Conservation (phyloP, 2,888 invertebrate genomes). For the Allolobophora icterica region DNA sequence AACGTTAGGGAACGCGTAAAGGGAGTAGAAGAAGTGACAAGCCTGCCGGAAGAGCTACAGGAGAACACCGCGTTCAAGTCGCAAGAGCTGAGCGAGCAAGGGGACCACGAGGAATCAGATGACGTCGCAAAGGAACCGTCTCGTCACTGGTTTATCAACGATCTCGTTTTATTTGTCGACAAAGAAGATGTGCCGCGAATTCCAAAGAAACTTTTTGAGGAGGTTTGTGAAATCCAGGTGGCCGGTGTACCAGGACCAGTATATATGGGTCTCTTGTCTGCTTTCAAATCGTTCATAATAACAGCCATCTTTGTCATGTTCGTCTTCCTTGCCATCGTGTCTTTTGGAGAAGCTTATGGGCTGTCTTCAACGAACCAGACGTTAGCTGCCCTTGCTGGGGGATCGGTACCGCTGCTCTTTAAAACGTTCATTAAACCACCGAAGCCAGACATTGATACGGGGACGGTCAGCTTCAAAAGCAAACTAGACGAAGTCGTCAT, state of each 20-base stretch:
- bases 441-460: slow-evolving; percentile 58
- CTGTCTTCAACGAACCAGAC: slow-evolving; percentile 63
- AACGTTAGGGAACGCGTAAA: background rate
- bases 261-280: slow-evolving; percentile 58
- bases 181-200: slow-evolving; percentile 62
- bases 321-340: slow-evolving; percentile 63
- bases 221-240: slow-evolving; percentile 59
- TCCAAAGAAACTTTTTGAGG: slow-evolving; percentile 59
- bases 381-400: slow-evolving; percentile 59
- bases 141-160: slow-evolving; percentile 59
- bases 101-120: slow-evolving; percentile 48
- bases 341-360: slow-evolving; percentile 60
- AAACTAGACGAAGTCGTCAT: slow-evolving; percentile 63
- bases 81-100: slow-evolving; percentile 48
- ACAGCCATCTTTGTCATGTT: slow-evolving; percentile 61
- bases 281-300: slow-evolving; percentile 61
- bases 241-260: slow-evolving; percentile 63
- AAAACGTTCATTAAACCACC: slow-evolving; percentile 57
- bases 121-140: slow-evolving; percentile 39
- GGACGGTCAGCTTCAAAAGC: slow-evolving; percentile 62
- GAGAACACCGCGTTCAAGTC: slow-evolving; percentile 54
- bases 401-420: slow-evolving; percentile 49
- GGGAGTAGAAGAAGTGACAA: slow-evolving; percentile 33
- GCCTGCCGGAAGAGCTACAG: slow-evolving; percentile 50
- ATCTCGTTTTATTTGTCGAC: slow-evolving; percentile 61